phyloP scores from a whole-genome alignment of 2,888 invertebrate genomes.

The Dolichomitus sp. region DNA sequence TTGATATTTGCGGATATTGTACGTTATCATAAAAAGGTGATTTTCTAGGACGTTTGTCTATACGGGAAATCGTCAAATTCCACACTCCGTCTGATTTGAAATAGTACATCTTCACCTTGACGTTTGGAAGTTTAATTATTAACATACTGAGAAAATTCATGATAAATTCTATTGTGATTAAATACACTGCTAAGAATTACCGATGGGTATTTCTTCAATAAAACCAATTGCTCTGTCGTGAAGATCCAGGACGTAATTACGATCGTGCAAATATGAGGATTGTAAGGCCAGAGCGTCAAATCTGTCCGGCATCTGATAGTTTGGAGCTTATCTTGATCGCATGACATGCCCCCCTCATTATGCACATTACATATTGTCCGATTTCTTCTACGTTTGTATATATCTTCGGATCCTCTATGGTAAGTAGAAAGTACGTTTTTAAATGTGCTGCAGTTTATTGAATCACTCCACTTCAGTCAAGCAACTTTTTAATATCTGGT shows the following conservation, averaged over 20 bases:
- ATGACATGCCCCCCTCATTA: background rate
- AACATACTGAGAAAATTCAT: no score
- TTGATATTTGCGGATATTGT: background rate
- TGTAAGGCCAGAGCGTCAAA: background rate
- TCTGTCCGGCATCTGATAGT: background rate
- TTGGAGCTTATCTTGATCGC: background rate
- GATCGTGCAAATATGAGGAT: background rate
- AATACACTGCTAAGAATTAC: no score
- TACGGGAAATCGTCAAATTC: background rate
- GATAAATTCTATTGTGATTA: no score
- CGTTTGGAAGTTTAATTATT: background rate
- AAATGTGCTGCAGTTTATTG: no score
- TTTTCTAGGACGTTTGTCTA: background rate
- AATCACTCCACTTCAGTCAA: no score
- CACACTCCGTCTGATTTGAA: background rate
- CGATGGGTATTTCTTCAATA: background rate
- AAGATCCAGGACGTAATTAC: background rate
- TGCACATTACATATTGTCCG: background rate
- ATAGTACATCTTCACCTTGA: background rate
- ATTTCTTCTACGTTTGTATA: background rate
- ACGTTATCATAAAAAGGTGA: background rate
- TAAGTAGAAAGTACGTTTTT: no score
- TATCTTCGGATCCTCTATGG: no score
- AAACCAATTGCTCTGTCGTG: background rate
- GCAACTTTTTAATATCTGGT: no score